Evolutionary conservation across 2,797 vertebrate genomes (phyloP).

Genomic region (Sarcoramphus papa): DNA sequence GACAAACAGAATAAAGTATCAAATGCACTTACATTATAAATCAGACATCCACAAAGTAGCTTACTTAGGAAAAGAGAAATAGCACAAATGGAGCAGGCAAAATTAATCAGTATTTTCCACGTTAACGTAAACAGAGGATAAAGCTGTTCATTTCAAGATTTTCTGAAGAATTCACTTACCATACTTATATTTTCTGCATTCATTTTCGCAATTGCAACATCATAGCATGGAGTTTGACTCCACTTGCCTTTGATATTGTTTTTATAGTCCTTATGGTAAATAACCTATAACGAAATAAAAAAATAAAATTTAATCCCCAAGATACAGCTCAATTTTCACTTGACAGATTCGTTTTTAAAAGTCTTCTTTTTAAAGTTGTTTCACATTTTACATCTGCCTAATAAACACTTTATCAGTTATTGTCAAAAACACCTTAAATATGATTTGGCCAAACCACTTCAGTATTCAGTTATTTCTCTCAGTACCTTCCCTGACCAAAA

Average conservation of each 20-base stretch:
- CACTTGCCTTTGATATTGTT: slow-evolving; percentile 94
- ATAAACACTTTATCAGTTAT: background rate
- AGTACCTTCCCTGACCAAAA: background rate
- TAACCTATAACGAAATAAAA: slow-evolving; percentile 71
- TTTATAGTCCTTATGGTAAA: slow-evolving; percentile 93
- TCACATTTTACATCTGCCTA: background rate
- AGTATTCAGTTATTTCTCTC: background rate
- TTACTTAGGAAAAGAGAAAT: background rate
- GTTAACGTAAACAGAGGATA: background rate
- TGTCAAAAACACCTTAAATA: background rate
- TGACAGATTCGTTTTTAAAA: background rate
- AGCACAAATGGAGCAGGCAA: background rate
- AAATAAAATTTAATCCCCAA: background rate
- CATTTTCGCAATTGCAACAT: slow-evolving; percentile 87
- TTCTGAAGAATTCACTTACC: slow-evolving; percentile 74
- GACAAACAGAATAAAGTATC: background rate
- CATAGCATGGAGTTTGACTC: slow-evolving; percentile 97
- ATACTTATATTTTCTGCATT: slow-evolving; percentile 89
- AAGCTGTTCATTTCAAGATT: background rate
- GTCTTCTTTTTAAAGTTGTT: background rate
- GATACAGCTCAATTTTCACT: background rate
- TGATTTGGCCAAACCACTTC: background rate
- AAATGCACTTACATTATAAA: background rate
- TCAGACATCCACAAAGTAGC: background rate
- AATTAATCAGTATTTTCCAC: background rate